Percentiles rank a stretch among this genome's conserved stretches.
phyloP scores from a whole-genome alignment of 2,113 vertebrate genomes.

The Rostratula benghalensis region DNA sequence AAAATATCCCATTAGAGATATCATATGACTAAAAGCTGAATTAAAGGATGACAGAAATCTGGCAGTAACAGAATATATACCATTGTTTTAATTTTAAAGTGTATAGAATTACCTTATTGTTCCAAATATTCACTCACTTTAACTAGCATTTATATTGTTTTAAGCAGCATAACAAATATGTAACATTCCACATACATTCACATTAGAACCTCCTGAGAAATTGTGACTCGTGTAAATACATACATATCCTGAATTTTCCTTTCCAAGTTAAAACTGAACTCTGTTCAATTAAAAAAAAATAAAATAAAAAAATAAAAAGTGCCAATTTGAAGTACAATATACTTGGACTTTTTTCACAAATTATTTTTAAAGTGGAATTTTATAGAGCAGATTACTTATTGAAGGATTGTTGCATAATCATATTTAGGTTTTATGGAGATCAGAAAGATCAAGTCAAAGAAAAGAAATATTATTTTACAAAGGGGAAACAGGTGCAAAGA shows the following conservation, averaged over 20 bases:
- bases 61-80: conserved; percentile 60
- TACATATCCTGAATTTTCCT: conserved; percentile 15
- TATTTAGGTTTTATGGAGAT: neutral
- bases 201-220: conserved; percentile 46
- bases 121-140: conserved; percentile 64
- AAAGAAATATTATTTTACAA: neutral
- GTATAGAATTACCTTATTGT: conserved; percentile 72
- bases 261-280: neutral
- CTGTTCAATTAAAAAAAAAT: neutral
- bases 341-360: neutral
- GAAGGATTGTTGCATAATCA: neutral
- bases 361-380: neutral
- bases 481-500: neutral
- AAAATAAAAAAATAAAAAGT: neutral
- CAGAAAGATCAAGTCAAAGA: neutral
- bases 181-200: conserved; percentile 52
- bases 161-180: conserved; percentile 64
- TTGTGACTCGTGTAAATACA: neutral
- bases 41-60: conserved; percentile 70
- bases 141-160: conserved; percentile 45
- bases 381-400: neutral
- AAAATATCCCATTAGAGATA: conserved; percentile 66
- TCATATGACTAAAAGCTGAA: conserved; percentile 71
- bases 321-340: neutral
- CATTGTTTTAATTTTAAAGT: conserved; percentile 63